A percentile compares a stretch with the other conserved stretches of the same genome.
Conservation (phyloP, 1,140 invertebrate genomes). For the Drosophila chauvacae region DNA sequence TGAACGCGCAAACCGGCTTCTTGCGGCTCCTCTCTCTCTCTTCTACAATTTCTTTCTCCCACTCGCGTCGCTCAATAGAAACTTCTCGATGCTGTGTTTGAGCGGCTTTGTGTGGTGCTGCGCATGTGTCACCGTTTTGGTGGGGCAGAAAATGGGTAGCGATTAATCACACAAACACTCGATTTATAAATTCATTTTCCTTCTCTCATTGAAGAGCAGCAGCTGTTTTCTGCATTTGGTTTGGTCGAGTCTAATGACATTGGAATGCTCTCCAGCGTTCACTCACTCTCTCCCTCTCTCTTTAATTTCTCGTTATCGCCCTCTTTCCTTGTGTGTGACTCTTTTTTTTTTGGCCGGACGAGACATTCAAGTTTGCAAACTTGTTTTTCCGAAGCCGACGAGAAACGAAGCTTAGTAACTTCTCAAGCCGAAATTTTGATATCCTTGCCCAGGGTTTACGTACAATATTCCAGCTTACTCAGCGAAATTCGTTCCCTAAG, state of each 20-base stretch:
- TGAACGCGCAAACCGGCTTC: slow-evolving; percentile 65
- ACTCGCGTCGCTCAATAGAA: slow-evolving; percentile 60
- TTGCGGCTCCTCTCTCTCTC: slow-evolving; percentile 23
- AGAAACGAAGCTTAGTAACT: slow-evolving; percentile 18
- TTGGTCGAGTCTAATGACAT: slow-evolving; percentile 26
- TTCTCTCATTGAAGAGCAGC: slow-evolving; percentile 16
- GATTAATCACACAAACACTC: slow-evolving; percentile 39
- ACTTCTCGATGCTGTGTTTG: slow-evolving; percentile 62
- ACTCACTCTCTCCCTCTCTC: slow-evolving; percentile 1
- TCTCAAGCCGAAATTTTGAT: slow-evolving; percentile 5
- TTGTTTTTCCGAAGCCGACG: slow-evolving; percentile 50
- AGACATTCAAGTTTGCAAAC: slow-evolving; percentile 50
- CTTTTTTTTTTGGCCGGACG: slow-evolving; percentile 14
- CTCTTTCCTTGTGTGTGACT: slow-evolving; percentile 16
- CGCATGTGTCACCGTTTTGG: slow-evolving; percentile 47
- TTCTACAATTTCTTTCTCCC: slow-evolving; percentile 26
- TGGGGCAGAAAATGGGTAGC: slow-evolving; percentile 32
- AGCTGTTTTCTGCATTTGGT: slow-evolving; percentile 33
- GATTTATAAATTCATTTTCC: slow-evolving; percentile 26
- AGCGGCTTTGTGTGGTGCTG: slow-evolving; percentile 24
- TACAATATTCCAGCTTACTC: background rate
- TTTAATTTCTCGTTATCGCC: slow-evolving; percentile 12
- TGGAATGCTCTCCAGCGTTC: slow-evolving; percentile 4
- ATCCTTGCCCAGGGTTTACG: background rate
- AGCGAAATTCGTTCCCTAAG: background rate